Base-by-base conservation (phyloP, 2,888 invertebrate species). In the Sthenelais limicola region DNA sequence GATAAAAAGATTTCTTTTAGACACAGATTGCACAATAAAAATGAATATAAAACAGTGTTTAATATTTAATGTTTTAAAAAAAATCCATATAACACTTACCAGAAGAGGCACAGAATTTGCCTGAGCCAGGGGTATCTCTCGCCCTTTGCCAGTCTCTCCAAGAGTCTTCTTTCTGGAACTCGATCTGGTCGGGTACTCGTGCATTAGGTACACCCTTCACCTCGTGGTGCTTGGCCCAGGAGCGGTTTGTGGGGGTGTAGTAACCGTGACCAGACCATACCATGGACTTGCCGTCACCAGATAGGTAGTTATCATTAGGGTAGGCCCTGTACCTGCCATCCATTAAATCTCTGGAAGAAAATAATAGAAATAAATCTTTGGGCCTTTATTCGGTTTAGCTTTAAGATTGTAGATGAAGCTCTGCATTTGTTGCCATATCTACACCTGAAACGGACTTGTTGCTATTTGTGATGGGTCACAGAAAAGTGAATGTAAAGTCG, bases 61-160 rank as follows among this genome's bases (percentile, higher is more conserved):
- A n/a, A 12, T 43, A 9, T 43, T 43, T 15, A 9, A 43, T 43
- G 43, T 43, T 51, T 51, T 12, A 51, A n/a, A 51, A 15, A 15
- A 24, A 51, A 51, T 7, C 24, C 7, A 51, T 51, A 5, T 21
- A 18, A 54, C 28, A 5, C 28, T 58, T 72, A 79, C 79, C 79
- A 32, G 78, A 73, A 3, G 78, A 79, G 21, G 78, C 79, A 49
- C 77, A 77, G 32, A 71, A 66, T 47, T 76, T 78, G 5, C 76
- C 76, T 15, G 78, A 80, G 9, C 76, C 74, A 7, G 75, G 73
- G 9, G 56, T 69, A 68, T 80, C 80, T n/a, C 80, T 62, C 49
- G 72, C 75, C 35, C 71, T 73, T 73, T 79, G 79, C 76, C 76
- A 80, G n/a, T 72, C 76, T 24, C 78, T 68, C 80, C 80, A 80